Evolutionary conservation across 2,888 invertebrate genomes (phyloP), one percentile per base, ranked within the genome.

Genomic region (Parochlus steinenii): DNA sequence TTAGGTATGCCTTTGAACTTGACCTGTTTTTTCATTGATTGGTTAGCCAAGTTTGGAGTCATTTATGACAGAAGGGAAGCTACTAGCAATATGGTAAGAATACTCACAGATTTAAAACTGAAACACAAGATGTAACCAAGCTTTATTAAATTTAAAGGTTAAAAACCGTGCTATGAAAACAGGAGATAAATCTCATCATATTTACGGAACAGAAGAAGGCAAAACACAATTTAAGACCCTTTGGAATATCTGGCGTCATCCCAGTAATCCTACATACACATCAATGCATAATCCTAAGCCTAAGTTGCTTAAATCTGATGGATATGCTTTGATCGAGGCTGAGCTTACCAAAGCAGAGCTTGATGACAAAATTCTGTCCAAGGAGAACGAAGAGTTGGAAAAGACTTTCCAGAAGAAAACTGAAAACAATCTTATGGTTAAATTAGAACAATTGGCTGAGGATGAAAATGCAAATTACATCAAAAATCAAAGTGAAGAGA

Each of bases 171-270:
- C 69, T 5, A 43, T 58, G 8, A 61, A 70, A 42, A 70, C 71
- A 1, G 79, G 79, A 1, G 78, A 78, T 46, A 74, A 74, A 1
- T 64, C 61, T 0, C 74, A 74, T 46, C 64, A 62, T 27, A 48
- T 55, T 3, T 63, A 69, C 6, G 64, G 64, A 1, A 54, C 48
- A 17, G 37, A 37, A 4, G 45, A 44, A 25, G 54, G 52, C 1
- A 55, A 44, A 33, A 40, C 48, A 3, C 46, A 51, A 1, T 58
- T 61, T 1, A 56, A 52, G 0, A 42, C 43, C 14, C 47, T 52
- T 3, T 25, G 58, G 3, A 36, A 38, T 17, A 39, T 40, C 3
- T 40, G 37, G 37, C 33, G 37, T 5, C 63, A 64, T 44, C 63
- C 63, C 2, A 37, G 62, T 5, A 64, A 64, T 43, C 63, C 62